These are phyloP conservation scores for Sinelater perroti DNA, from an alignment of 2,888 invertebrate species.

Conservation along the genomic window DNA sequence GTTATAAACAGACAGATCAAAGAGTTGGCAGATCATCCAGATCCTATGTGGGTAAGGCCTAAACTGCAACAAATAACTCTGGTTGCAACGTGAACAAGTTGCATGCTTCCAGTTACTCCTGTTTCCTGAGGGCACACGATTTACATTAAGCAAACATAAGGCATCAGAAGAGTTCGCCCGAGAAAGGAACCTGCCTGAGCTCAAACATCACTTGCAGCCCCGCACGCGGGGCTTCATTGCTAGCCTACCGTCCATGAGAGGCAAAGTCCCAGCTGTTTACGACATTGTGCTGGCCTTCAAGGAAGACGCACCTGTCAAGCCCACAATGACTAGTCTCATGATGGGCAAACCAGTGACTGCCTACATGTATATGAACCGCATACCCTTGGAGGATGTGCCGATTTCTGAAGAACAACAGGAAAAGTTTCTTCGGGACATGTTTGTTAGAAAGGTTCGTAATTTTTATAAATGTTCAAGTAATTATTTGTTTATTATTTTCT, in stretches of 20 bases:
- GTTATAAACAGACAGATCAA: conserved; percentile 82
- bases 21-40: conserved; percentile 86
- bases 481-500: conserved; percentile 38
- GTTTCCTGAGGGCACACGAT: conserved; percentile 94
- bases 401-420: conserved; percentile 76
- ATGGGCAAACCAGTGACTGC: conserved; percentile 77
- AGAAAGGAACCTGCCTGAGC: conserved; percentile 82
- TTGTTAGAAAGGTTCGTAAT: conserved; percentile 75
- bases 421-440: conserved; percentile 84
- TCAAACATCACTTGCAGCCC: conserved; percentile 93
- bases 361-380: conserved; percentile 81
- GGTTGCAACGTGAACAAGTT: not conserved
- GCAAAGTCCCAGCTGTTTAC: conserved; percentile 83
- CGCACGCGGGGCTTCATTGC: conserved; percentile 93
- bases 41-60: conserved; percentile 83
- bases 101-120: conserved; percentile 73
- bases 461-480: not conserved
- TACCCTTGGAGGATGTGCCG: conserved; percentile 83
- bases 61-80: no score
- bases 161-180: conserved; percentile 87
- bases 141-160: conserved; percentile 86
- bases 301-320: conserved; percentile 70
- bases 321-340: conserved; percentile 81
- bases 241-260: conserved; percentile 82
- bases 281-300: conserved; percentile 82